phyloP scores from a whole-genome alignment of 2,888 invertebrate species.

The Netelia fuscicornis region DNA sequence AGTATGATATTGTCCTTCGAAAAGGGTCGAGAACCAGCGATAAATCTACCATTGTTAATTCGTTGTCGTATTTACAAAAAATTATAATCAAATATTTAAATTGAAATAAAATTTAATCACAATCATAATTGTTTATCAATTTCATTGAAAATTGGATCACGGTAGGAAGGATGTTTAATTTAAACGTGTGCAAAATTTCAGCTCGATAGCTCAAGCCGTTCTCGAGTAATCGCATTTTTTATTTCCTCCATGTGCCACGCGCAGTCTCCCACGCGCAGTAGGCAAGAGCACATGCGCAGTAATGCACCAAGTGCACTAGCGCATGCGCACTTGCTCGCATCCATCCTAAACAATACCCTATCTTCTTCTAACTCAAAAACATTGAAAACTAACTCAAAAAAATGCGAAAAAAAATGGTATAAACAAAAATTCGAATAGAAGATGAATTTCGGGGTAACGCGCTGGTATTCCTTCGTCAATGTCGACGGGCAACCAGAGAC shows the following conservation, averaged over 20 bases:
- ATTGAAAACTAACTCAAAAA: no score
- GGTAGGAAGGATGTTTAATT: background rate
- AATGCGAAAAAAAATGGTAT: background rate
- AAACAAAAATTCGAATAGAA: background rate
- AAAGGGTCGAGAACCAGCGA: background rate
- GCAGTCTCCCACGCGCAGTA: no score
- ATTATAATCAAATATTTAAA: no score
- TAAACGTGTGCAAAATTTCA: background rate
- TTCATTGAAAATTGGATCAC: background rate
- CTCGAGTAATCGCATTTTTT: background rate
- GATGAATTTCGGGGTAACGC: background rate
- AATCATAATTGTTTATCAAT: background rate
- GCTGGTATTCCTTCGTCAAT: background rate
- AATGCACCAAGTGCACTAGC: no score
- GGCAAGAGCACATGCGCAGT: no score
- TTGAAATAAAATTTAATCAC: background rate
- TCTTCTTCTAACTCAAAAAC: no score
- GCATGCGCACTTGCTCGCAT: no score
- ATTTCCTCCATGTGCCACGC: no score
- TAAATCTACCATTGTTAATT: no score
- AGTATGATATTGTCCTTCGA: background rate
- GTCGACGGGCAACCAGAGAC: conserved; percentile 1
- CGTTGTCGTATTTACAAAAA: no score
- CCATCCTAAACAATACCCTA: no score
- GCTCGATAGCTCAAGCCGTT: conserved; percentile 1